Conservation (phyloP, 2,797 vertebrate genomes). For the Hyperoplus lanceolatus region DNA sequence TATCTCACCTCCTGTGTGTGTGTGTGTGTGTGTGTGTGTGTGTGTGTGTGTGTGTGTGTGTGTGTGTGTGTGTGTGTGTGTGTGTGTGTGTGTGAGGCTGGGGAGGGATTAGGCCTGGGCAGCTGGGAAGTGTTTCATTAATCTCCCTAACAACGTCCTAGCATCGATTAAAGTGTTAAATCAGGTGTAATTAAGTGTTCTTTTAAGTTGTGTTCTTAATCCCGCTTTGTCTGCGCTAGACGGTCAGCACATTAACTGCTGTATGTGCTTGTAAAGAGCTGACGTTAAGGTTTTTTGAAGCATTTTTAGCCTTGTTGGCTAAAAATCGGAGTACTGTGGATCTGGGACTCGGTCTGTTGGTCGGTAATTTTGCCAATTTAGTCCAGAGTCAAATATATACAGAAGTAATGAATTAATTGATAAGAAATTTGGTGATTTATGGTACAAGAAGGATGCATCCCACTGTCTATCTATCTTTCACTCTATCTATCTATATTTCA, state of each 20-base stretch:
- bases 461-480: background rate
- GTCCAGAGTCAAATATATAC: background rate
- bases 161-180: constrained; percentile 69
- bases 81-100: constrained; percentile 47
- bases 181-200: constrained; percentile 73
- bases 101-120: constrained; percentile 66
- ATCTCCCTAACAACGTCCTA: constrained; percentile 60
- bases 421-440: background rate
- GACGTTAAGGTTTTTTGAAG: constrained; percentile 16
- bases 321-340: no score
- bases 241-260: constrained; percentile 37
- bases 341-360: background rate
- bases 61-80: no score
- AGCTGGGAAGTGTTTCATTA: constrained; percentile 73
- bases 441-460: background rate
- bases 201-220: constrained; percentile 61
- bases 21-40: no score
- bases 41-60: no score
- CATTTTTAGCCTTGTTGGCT: background rate
- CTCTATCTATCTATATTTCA: no score
- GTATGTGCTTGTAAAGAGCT: constrained; percentile 42
- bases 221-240: constrained; percentile 64
- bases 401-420: background rate
- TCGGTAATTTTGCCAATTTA: background rate
- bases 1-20: no score